Evolutionary conservation across 1,140 invertebrate genomes (phyloP).

Genomic region (Pteromalus puparum): DNA sequence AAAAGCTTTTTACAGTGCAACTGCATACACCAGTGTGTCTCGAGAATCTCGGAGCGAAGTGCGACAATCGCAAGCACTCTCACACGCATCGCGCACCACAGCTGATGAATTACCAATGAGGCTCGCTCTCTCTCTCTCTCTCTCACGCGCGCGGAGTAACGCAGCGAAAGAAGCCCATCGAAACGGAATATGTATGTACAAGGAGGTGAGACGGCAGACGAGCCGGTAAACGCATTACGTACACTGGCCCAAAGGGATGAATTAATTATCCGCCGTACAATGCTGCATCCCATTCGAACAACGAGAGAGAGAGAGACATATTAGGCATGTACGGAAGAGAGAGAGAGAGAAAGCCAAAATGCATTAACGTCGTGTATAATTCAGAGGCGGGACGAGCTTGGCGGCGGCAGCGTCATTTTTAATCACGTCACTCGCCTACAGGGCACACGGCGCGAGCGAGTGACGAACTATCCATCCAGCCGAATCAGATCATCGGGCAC

Average conservation of each 20-base stretch:
- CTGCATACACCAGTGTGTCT: neutral
- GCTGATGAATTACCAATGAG: neutral
- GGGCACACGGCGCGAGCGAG: neutral
- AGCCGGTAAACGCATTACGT: conserved; percentile 1
- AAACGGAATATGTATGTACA: no score
- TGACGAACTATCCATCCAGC: neutral
- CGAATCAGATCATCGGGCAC: neutral
- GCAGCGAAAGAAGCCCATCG: neutral
- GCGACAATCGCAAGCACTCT: neutral
- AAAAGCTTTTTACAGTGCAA: neutral
- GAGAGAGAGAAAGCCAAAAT: conserved; percentile 22
- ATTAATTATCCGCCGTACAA: conserved; percentile 55
- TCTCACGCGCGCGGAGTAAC: neutral
- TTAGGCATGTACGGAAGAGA: no score
- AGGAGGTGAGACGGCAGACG: neutral
- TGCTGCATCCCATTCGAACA: neutral
- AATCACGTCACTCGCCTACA: conserved; percentile 49
- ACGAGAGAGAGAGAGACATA: no score
- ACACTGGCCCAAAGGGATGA: conserved; percentile 14
- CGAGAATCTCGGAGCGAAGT: neutral
- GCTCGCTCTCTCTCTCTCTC: no score
- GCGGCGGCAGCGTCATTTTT: conserved; percentile 44
- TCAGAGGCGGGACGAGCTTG: conserved; percentile 7
- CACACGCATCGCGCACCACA: neutral
- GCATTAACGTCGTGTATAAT: conserved; percentile 29